Evolutionary conservation across 2,797 vertebrate genomes (phyloP), one percentile per base, ranked within the genome.

Genomic region (Myotis findleyi): DNA sequence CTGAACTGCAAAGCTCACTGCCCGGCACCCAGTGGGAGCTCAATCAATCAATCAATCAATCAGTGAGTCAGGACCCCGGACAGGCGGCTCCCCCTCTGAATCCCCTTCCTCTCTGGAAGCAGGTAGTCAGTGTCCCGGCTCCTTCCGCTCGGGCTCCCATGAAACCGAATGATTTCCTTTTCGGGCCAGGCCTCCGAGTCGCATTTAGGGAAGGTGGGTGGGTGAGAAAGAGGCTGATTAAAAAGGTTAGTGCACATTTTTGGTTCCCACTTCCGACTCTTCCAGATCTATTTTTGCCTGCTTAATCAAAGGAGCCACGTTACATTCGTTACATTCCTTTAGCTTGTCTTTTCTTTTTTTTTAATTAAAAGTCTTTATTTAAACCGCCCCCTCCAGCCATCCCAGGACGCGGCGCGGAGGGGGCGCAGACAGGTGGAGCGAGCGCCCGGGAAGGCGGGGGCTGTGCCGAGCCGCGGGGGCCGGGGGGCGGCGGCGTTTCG

Each of bases 231-330:
- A 75, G 68, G 36, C 64, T 87, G 71, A 68, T 38, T 64, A 47
- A 57, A 91, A 96, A 97, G 97, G 93, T 93, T 93, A 93, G 64
- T 5, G 94, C 89, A 30, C 92, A 91, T 93, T 95, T 95, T 91
- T 87, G 97, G 86, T 80, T 92, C 69, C 55, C 91, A 88, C 94
- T 97, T 97, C 92, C 77, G 89, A 96, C 66, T 76, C 94, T 94
- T 87, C 89, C 93, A 66, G 86, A 88, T 93, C 82, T 88, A 62
- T 76, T 95, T 95, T 59, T 95, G 87, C 87, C 93, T 96, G 44
- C 94, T 95, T 96, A 96, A 95, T 92, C 51, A 88, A 79, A 88
- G 89, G 69, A 86, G 55, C 89, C 80, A 59, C 41, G 94, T 88
- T 55, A 72, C 92, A 51, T 59, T 64, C 41, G 94, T 88, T 55